These are phyloP conservation scores for Chiloscyllium plagiosum DNA, from an alignment of 2,113 vertebrate genomes.

Conservation along the genomic window DNA sequence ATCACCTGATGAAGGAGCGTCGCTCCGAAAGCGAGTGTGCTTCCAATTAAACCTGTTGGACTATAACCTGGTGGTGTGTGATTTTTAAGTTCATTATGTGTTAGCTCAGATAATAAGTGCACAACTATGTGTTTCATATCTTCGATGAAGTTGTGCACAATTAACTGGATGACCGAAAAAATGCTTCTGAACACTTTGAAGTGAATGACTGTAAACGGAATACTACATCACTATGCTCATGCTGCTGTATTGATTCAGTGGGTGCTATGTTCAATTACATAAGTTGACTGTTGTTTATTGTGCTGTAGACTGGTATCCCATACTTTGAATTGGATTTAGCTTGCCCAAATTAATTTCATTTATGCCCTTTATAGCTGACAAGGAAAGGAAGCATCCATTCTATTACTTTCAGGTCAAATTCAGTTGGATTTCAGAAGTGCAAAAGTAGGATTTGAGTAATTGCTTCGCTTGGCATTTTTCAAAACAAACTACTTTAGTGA, in stretches of 20 bases:
- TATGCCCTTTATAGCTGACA: not conserved
- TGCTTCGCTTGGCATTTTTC: not conserved
- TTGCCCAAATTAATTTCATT: conserved; percentile 16
- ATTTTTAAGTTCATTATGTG: not conserved
- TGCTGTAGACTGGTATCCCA: not conserved
- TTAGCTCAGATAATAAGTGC: not conserved
- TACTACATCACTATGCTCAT: not conserved
- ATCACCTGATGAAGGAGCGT: no score
- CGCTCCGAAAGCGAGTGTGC: no score
- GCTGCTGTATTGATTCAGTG: conserved; percentile 20
- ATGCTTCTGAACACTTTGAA: not conserved
- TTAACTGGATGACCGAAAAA: not conserved
- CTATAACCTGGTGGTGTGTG: no score
- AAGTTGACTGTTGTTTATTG: not conserved
- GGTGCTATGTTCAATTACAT: not conserved
- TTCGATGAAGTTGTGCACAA: not conserved
- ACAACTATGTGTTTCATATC: conserved; percentile 26
- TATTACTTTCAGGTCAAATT: not conserved
- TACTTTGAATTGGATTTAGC: not conserved
- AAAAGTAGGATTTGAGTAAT: not conserved
- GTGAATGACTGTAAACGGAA: not conserved
- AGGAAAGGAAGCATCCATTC: not conserved
- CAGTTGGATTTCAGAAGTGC: not conserved
- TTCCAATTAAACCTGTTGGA: no score
- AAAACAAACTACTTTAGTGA: not conserved